Base-by-base conservation (phyloP, 1,140 invertebrate species). In the Maconellicoccus hirsutus region DNA sequence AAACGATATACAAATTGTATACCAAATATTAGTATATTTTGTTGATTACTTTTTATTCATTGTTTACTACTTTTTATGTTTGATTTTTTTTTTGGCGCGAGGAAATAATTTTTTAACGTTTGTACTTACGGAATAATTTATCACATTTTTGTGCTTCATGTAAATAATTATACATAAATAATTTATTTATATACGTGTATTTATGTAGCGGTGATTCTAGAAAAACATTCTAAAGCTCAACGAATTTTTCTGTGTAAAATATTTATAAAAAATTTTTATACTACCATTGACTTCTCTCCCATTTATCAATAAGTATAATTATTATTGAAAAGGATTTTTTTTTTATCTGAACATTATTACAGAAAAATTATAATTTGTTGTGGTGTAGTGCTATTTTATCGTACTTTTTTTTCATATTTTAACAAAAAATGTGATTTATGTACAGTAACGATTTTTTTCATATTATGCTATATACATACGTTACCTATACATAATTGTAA, bases 21-120 rank as follows among this genome's bases (percentile, higher is more conserved):
- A 52, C 42, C 42, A 52, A 16, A 52, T 52, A 52, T 19, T 52
- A 52, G 42, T 52, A 52, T 52, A 52, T 52, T 52, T 52, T 52
- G 42, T 52, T 52, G 42, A 52, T 2, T 52, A 52, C n/a, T 52
- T 19, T 52, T 52, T 52, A 52, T 52, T 33, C 29, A 33, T 33
- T 33, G 29, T 33, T 33, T 33, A 33, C 29, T 52, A 19, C n/a
- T 52, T 14, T 52, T 52, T 52, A 38, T 38, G 4, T 52, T 52
- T 52, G 42, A 3, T 52, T 52, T 52, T 16, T 8, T 14, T 33
- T 33, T 33, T 3, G 42, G 42, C 42, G 42, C 42, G 42, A 52
- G n/a, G n/a, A 8, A 8, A 33, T 33, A 16, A 52, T 52, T 52
- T 52, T 52, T 52, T 33, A 33, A 52, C n/a, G 42, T 52, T 52